Evolutionary conservation across 1,140 invertebrate genomes (phyloP), one percentile per base, ranked within the genome.

Genomic region (Penaeus vannamei): DNA sequence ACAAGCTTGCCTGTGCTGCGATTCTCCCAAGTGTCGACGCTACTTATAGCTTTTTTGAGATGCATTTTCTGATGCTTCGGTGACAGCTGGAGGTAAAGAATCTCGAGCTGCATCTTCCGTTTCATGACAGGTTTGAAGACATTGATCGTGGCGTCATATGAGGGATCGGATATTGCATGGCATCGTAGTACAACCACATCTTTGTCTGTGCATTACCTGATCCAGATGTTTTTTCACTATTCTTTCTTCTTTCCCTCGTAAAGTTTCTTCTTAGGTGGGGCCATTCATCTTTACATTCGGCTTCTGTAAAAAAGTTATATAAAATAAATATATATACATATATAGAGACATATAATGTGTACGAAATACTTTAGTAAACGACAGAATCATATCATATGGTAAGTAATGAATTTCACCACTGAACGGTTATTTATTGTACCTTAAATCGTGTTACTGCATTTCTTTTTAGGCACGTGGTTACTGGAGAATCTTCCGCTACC

Each of bases 301-400:
- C 84, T 85, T 53, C 64, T 85, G 84, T 85, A 77, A 85, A 23
- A 77, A n/a, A 85, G 53, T 62, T 84, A 61, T n/a, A n/a, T n/a
- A 29, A 64, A 5, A 26, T 29, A 20, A 46, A 60, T 32, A 42
- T 42, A 42, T 42, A 42, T 42, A 4, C 8, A 42, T 42, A 42
- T 42, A 42, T 42, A 42, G 4, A 4, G 4, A 42, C 8, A 42
- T 42, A 42, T 42, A 42, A 42, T 42, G 36, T 42, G 4, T 42
- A 42, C 36, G 36, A 4, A 42, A 7, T 4, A 42, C 3, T 7
- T 4, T 42, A 42, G 36, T 42, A 42, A 42, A 7, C 36, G 4
- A 42, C 36, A 42, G 36, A 7, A 42, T 42, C 36, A 42, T 42
- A 5, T 42, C 8, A 42, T 5, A 42, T 2, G 36, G 36, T 42